phyloP scores from a whole-genome alignment of 2,888 invertebrate genomes.

The Diarsia brunnea region DNA sequence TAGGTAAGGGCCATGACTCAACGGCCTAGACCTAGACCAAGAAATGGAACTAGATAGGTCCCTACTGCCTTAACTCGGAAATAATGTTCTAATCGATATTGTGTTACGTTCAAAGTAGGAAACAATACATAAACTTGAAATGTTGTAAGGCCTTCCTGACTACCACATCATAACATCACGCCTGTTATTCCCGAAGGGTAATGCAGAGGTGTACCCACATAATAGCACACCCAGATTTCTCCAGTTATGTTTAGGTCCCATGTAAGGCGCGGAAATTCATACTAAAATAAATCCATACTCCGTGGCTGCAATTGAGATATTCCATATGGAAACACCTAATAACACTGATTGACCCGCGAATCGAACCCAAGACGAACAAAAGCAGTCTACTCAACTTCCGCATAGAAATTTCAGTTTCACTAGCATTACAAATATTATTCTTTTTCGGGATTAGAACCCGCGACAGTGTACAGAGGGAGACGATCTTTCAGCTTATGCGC shows the following conservation, averaged over 20 bases:
- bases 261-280: too few species aligned
- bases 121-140: background rate
- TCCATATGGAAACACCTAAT: too few species aligned
- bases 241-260: too few species aligned
- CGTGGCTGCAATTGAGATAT: too few species aligned
- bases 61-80: background rate
- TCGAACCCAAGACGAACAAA: too few species aligned
- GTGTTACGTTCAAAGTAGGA: background rate
- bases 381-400: too few species aligned
- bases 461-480: background rate
- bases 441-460: background rate
- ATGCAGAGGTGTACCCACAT: too few species aligned
- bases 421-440: background rate
- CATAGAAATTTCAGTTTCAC: background rate
- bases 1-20: slow-evolving; percentile 3
- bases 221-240: too few species aligned
- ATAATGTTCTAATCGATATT: slow-evolving; percentile 3
- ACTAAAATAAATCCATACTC: too few species aligned
- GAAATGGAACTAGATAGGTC: slow-evolving; percentile 5
- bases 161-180: too few species aligned
- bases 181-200: too few species aligned
- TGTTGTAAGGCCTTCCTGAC: background rate
- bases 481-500: background rate
- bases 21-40: slow-evolving; percentile 35
- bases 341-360: too few species aligned